Percentiles rank a stretch among this genome's conserved stretches.
Evolutionary conservation across 2,113 vertebrate species (phyloP).

Genomic region (Pseudolaguvia tuberculata): DNA sequence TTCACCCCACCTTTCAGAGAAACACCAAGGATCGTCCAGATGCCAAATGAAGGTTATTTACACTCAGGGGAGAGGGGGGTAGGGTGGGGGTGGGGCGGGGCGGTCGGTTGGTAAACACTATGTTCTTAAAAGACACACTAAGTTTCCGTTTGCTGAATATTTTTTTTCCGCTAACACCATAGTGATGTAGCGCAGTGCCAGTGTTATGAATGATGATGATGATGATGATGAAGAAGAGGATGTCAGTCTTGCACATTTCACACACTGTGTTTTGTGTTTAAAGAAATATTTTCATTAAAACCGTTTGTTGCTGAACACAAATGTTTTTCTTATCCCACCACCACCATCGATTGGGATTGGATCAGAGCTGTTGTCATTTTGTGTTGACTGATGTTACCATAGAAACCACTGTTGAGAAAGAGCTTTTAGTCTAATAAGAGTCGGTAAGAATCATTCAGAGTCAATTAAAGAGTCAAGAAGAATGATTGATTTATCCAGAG

Average conservation of each 20-base stretch:
- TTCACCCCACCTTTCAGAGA: not conserved
- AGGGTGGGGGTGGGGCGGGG: not conserved
- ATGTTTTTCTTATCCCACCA: not conserved
- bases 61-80: not conserved
- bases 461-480: too few species aligned
- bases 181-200: not conserved
- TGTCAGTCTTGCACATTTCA: slow-evolving; percentile 3
- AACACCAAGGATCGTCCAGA: not conserved
- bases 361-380: not conserved
- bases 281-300: slow-evolving; percentile 11
- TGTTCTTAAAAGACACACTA: not conserved
- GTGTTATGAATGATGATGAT: not conserved
- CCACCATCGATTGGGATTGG: not conserved
- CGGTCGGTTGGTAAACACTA: slow-evolving; percentile 8
- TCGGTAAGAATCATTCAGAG: too few species aligned
- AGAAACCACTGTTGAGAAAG: too few species aligned
- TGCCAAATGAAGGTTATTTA: not conserved
- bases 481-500: too few species aligned
- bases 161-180: not conserved
- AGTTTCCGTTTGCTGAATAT: too few species aligned
- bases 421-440: too few species aligned
- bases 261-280: slow-evolving; percentile 11
- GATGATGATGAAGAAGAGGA: not conserved
- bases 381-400: too few species aligned
- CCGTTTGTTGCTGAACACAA: not conserved